Percentiles rank a stretch among this genome's conserved stretches.
phyloP scores from a whole-genome alignment of 1,140 invertebrate genomes.

The Heterodera carotae region DNA sequence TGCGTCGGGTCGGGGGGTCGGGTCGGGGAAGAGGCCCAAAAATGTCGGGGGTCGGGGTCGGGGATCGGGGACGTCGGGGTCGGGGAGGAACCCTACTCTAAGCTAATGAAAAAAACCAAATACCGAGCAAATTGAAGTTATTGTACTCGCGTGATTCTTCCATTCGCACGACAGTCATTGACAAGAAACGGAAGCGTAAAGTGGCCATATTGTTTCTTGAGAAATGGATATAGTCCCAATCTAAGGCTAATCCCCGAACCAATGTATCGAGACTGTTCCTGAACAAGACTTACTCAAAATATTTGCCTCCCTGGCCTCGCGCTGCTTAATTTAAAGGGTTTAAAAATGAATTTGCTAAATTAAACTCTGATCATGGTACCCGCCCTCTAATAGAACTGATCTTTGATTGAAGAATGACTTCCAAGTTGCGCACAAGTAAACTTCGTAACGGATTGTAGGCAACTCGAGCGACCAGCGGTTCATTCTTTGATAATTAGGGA shows the following conservation, averaged over 20 bases:
- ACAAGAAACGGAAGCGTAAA: constrained; percentile 22
- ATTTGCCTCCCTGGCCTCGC: constrained; percentile 11
- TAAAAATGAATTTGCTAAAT: too few species aligned
- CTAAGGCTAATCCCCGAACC: too few species aligned
- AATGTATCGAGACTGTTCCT: too few species aligned
- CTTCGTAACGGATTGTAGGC: constrained; percentile 8
- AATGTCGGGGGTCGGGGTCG: too few species aligned
- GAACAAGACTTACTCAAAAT: constrained; percentile 20
- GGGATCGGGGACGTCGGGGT: too few species aligned
- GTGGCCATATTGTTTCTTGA: constrained; percentile 7
- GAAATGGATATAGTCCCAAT: constrained; percentile 8
- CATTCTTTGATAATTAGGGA: too few species aligned
- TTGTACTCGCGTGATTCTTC: constrained; percentile 34
- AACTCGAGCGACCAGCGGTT: constrained; percentile 18
- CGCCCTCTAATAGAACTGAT: too few species aligned
- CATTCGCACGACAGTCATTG: constrained; percentile 30
- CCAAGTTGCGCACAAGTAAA: constrained; percentile 12
- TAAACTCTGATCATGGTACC: too few species aligned
- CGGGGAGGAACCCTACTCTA: too few species aligned
- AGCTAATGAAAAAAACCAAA: too few species aligned
- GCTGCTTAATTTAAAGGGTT: neutral
- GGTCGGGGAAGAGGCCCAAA: too few species aligned
- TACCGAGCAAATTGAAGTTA: constrained; percentile 27
- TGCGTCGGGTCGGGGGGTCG: too few species aligned
- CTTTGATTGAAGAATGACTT: constrained; percentile 3